Evolutionary conservation across 2,113 vertebrate species (phyloP), one percentile per base, ranked within the genome.

Genomic region (Dascyllus trimaculatus): DNA sequence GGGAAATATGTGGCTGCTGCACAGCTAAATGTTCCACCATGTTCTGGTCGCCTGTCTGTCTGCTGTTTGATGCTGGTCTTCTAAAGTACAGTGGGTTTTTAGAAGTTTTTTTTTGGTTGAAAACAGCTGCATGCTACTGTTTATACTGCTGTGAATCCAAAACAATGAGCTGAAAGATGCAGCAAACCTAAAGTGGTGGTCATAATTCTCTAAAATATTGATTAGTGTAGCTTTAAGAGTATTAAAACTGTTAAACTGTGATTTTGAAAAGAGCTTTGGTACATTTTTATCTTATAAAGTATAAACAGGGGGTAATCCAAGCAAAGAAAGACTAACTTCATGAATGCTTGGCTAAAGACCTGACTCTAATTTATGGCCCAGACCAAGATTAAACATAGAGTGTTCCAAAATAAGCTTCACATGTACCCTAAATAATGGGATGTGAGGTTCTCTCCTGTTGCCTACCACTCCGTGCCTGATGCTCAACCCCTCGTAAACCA

Each of bases 401-500:
- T 22, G 40, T 43, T 65, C 59, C 61, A 85, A 71, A 83, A 74
- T 56, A 74, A 84, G 53, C 79, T 61, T 86, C 63, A 63, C 52
- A 56, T 82, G 71, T 53, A 18, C 53, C 40, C 35, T 69, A 76
- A 89, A 66, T 81, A 59, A 88, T 78, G 54, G 24, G 32, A n/a
- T 75, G 81, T 21, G 64, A 77, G 64, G 74, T 71, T 76, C 62
- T 25, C 54, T 75, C 43, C 51, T 46, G 59, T 58, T 77, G 32
- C 75, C 64, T 49, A 68, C 65, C 54, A 71, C 52, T 26, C 15
- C 19, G 46, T 61, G 73, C 21, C 67, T 65, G 72, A 81, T 60
- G 21, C 61, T 78, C 59, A 69, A 21, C 21, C 43, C 70, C 56
- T 80, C 78, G 75, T 88, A 88, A 90, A 78, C 32, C 71, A 82